Conservation (phyloP, 1,140 invertebrate genomes). For the Lasioglossum albipes region DNA sequence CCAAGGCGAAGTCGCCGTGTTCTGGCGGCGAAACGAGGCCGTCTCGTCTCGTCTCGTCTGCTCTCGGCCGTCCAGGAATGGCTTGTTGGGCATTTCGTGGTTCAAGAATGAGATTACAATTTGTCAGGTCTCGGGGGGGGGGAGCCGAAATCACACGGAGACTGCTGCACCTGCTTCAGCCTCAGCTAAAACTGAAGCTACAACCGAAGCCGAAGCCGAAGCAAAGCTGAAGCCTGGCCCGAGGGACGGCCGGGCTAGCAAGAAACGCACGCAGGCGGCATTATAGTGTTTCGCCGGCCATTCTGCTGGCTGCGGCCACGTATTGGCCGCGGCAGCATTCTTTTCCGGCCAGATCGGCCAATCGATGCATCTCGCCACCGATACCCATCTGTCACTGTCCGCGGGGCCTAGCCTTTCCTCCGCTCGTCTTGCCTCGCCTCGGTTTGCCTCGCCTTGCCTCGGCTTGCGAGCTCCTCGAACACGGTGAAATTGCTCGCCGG, state of each 20-base stretch:
- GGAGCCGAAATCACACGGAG: slow-evolving; percentile 58
- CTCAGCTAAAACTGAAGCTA: too few relatives aligned
- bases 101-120: slow-evolving; percentile 74
- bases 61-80: too few relatives aligned
- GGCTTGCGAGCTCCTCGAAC: neutral
- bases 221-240: neutral
- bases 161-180: neutral
- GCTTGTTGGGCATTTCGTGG: slow-evolving; percentile 52
- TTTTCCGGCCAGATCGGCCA: slow-evolving; percentile 79
- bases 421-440: slow-evolving; percentile 22
- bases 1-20: slow-evolving; percentile 24
- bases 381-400: slow-evolving; percentile 80
- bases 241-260: slow-evolving; percentile 36
- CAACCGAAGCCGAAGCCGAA: neutral
- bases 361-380: slow-evolving; percentile 78
- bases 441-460: neutral
- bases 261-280: slow-evolving; percentile 59
- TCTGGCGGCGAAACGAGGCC: too few relatives aligned
- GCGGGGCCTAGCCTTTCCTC: slow-evolving; percentile 66
- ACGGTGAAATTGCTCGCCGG: slow-evolving; percentile 12
- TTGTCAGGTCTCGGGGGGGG: slow-evolving; percentile 66
- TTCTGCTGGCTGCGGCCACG: slow-evolving; percentile 75
- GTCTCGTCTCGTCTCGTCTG: neutral
- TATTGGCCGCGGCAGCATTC: slow-evolving; percentile 78
- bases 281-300: slow-evolving; percentile 70